phyloP scores from a whole-genome alignment of 2,888 invertebrate species.

The Scelioninae gen. 1 region DNA sequence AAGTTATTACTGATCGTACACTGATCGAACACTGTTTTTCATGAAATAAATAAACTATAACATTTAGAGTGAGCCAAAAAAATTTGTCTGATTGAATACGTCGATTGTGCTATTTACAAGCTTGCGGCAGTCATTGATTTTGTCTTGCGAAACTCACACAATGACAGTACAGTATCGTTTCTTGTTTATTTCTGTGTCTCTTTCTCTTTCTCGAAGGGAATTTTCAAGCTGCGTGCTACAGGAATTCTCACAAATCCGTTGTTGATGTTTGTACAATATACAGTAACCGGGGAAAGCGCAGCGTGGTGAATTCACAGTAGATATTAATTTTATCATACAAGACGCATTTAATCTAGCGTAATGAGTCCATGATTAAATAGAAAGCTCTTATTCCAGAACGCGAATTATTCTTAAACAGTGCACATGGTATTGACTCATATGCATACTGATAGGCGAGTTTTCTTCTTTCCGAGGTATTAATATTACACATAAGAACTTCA shows the following conservation, averaged over 20 bases:
- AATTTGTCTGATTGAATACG: no score
- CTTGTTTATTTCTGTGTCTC: conserved; percentile 41
- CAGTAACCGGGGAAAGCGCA: conserved; percentile 71
- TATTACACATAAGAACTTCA: conserved; percentile 51
- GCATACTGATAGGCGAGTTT: conserved; percentile 40
- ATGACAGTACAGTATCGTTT: conserved; percentile 2
- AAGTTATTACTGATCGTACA: no score
- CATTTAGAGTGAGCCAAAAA: no score
- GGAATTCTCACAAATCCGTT: conserved; percentile 55
- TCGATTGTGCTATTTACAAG: conserved; percentile 56
- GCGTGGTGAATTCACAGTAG: conserved; percentile 69
- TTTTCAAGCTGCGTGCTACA: conserved; percentile 33
- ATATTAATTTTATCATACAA: conserved; percentile 82
- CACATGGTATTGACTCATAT: conserved; percentile 48
- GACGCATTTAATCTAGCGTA: conserved; percentile 80
- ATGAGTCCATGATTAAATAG: conserved; percentile 79
- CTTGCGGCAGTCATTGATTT: conserved; percentile 48
- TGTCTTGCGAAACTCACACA: conserved; percentile 13
- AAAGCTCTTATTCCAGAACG: conserved; percentile 64
- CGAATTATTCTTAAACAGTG: conserved; percentile 52
- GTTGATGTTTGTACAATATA: conserved; percentile 77
- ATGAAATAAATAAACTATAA: no score
- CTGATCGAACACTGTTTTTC: no score
- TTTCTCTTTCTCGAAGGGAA: conserved; percentile 43
- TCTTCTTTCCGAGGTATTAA: conserved; percentile 48